Percentiles rank a stretch among this genome's conserved stretches.
These are phyloP conservation scores for Stenurella melanura DNA, from an alignment of 2,888 invertebrate species.

Conservation along the genomic window DNA sequence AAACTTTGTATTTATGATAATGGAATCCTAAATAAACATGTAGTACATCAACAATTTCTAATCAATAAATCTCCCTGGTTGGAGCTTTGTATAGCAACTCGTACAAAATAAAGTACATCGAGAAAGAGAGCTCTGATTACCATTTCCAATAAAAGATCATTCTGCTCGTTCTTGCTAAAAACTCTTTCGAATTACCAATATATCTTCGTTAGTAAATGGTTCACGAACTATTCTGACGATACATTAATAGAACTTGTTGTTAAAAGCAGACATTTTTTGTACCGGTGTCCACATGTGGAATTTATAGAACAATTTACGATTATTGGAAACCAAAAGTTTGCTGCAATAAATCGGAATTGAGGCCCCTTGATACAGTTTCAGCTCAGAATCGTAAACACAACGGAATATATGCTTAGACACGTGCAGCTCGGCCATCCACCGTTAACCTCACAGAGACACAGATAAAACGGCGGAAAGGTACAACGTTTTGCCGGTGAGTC, in stretches of 20 bases:
- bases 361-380: constrained; percentile 64
- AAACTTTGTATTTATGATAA: no score
- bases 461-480: constrained; percentile 12
- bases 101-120: constrained; percentile 21
- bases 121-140: constrained; percentile 24
- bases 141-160: constrained; percentile 28
- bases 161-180: constrained; percentile 15
- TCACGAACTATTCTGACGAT: constrained; percentile 51
- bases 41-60: constrained; percentile 3
- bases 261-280: constrained; percentile 69
- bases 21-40: background rate
- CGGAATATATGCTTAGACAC: constrained; percentile 63
- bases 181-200: constrained; percentile 31
- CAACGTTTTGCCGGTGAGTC: background rate
- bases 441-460: constrained; percentile 20
- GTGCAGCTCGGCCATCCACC: constrained; percentile 52
- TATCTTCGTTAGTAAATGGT: constrained; percentile 39
- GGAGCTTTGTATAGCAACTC: constrained; percentile 8
- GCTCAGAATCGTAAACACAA: constrained; percentile 65
- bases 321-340: constrained; percentile 70
- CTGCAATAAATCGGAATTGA: constrained; percentile 68
- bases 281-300: constrained; percentile 69
- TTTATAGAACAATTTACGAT: constrained; percentile 71
- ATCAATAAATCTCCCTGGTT: constrained; percentile 33
- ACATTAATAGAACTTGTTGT: constrained; percentile 61